phyloP scores from a whole-genome alignment of 2,797 vertebrate genomes.

The Pseudochirops corinnae region DNA sequence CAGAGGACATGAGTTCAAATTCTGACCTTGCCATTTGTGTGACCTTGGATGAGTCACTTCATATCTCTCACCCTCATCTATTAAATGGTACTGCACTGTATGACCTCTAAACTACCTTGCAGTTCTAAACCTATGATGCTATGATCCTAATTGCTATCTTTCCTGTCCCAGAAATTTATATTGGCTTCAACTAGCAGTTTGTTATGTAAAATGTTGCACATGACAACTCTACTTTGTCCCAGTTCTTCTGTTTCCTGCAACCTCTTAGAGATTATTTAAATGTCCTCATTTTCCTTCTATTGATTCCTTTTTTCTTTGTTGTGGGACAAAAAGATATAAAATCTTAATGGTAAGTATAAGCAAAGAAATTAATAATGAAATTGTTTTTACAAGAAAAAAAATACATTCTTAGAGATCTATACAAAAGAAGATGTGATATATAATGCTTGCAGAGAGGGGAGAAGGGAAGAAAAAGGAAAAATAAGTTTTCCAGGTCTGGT shows the following conservation, averaged over 20 bases:
- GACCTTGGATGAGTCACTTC: not conserved
- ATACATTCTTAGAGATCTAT: not conserved
- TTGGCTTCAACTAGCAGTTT: not conserved
- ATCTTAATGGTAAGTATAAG: not conserved
- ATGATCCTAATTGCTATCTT: not conserved
- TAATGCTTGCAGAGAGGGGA: not conserved
- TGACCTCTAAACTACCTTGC: not conserved
- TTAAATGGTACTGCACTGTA: not conserved
- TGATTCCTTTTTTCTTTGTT: not conserved
- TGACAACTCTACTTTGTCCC: not conserved
- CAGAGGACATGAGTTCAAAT: not conserved
- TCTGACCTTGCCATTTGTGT: not conserved
- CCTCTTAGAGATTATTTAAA: not conserved
- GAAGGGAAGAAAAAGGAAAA: not conserved
- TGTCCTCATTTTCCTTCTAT: not conserved
- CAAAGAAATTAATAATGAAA: not conserved
- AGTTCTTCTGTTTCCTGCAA: not conserved
- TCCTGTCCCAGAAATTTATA: slow-evolving; percentile 6
- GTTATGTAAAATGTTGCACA: not conserved
- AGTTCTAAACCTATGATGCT: not conserved
- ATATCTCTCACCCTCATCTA: not conserved
- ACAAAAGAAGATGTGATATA: not conserved
- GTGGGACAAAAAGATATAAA: not conserved
- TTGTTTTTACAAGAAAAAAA: not conserved
- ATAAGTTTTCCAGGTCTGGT: not conserved